Evolutionary conservation across 2,113 vertebrate genomes (phyloP).

Genomic region (Odocoileus virginianus): DNA sequence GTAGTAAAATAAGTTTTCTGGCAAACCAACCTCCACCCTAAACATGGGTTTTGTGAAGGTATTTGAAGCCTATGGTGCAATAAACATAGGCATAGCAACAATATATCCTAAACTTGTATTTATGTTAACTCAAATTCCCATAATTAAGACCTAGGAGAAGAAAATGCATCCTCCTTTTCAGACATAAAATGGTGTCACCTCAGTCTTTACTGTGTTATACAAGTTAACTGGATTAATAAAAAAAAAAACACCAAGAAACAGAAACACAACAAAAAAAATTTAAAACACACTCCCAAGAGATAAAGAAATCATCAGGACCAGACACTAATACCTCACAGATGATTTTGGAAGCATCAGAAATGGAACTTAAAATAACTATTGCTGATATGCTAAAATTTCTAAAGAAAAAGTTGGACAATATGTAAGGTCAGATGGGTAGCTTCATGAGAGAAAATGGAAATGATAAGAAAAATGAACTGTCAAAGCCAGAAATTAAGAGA

Average conservation of each 20-base stretch:
- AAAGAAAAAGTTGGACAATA: not conserved
- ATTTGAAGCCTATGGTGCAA: not conserved
- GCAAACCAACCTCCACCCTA: not conserved
- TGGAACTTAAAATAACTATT: not conserved
- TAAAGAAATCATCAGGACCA: not conserved
- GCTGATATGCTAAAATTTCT: not conserved
- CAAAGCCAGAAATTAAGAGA: not conserved
- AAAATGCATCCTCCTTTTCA: not conserved
- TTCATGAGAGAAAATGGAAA: not conserved
- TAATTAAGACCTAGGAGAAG: not conserved
- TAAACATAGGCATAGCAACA: not conserved
- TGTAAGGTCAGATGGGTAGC: not conserved
- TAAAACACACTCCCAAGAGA: not conserved
- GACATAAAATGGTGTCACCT: not conserved
- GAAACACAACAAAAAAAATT: not conserved
- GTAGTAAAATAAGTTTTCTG: not conserved
- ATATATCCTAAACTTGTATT: not conserved
- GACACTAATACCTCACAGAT: not conserved
- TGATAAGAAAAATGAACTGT: not conserved
- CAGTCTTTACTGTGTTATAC: not conserved
- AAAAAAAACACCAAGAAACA: not conserved
- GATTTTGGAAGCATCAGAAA: not conserved
- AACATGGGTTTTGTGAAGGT: not conserved
- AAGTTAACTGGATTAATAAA: not conserved
- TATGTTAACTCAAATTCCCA: not conserved